Evolutionary conservation across 2,113 vertebrate species (phyloP).

Genomic region (Pimephales promelas): DNA sequence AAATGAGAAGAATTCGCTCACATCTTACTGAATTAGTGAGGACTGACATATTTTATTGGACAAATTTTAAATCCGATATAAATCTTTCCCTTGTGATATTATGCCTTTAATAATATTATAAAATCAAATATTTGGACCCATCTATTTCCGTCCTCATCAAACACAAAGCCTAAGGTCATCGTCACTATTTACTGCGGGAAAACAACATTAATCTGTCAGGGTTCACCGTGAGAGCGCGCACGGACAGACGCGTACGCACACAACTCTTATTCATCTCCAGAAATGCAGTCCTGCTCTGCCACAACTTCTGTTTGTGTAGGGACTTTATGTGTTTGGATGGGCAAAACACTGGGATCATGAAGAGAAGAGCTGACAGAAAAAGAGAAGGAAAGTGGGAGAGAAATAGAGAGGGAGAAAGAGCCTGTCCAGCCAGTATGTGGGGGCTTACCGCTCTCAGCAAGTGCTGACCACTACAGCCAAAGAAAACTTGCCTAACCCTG

Average conservation of each 20-base stretch:
- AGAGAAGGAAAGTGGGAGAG: not conserved
- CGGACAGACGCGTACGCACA: slow-evolving; percentile 34
- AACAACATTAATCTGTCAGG: slow-evolving; percentile 45
- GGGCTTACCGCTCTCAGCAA: slow-evolving; percentile 49
- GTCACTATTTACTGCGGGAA: slow-evolving; percentile 36
- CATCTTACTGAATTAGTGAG: not conserved
- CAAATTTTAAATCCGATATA: not conserved
- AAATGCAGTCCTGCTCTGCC: slow-evolving; percentile 20
- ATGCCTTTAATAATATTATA: slow-evolving; percentile 43
- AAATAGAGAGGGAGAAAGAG: slow-evolving; percentile 10
- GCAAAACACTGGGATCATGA: slow-evolving; percentile 29
- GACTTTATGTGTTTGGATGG: slow-evolving; percentile 46
- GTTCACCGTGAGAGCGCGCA: slow-evolving; percentile 31
- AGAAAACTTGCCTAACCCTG: slow-evolving; percentile 36
- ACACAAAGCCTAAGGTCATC: slow-evolving; percentile 11
- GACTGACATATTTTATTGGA: slow-evolving; percentile 30
- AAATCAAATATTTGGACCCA: slow-evolving; percentile 37
- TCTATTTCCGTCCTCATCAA: slow-evolving; percentile 43
- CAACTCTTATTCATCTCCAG: slow-evolving; percentile 31
- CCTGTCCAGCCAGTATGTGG: slow-evolving; percentile 41
- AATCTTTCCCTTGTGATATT: slow-evolving; percentile 15
- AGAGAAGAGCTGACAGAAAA: slow-evolving; percentile 35
- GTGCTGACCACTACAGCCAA: slow-evolving; percentile 48
- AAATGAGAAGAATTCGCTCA: slow-evolving; percentile 5
- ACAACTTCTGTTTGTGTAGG: slow-evolving; percentile 35